Conservation (phyloP, 2,888 invertebrate species). For the Leucania comma region DNA sequence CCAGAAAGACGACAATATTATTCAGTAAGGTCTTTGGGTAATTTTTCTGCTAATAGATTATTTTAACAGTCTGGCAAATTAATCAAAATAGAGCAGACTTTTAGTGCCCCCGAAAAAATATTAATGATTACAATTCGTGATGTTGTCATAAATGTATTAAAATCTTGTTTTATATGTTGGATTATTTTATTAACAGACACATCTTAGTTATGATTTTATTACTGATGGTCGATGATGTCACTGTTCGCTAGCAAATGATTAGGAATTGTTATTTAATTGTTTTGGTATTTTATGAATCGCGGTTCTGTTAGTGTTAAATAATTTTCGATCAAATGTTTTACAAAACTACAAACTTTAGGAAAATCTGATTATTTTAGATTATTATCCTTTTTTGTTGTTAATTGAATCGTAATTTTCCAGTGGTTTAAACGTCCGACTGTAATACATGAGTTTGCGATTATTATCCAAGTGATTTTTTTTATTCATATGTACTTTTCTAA, state of each 20-base stretch:
- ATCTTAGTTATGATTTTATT: slow-evolving; percentile 31
- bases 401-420: no score
- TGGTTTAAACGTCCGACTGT: no score
- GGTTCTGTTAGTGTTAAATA: slow-evolving; percentile 1
- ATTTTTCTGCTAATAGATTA: neutral
- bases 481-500: no score
- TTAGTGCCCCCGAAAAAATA: slow-evolving; percentile 12
- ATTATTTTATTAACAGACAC: slow-evolving; percentile 20
- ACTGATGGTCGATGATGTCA: slow-evolving; percentile 51
- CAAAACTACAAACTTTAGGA: neutral
- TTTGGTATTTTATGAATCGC: slow-evolving; percentile 33
- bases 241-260: slow-evolving; percentile 36
- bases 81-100: neutral
- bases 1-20: no score
- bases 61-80: neutral
- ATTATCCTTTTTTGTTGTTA: neutral
- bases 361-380: neutral
- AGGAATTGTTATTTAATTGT: slow-evolving; percentile 57
- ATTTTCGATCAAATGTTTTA: neutral
- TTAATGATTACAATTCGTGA: slow-evolving; percentile 26
- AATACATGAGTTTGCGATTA: no score
- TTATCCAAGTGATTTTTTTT: no score
- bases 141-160: slow-evolving; percentile 28
- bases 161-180: slow-evolving; percentile 15
- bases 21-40: neutral